phyloP scores from a whole-genome alignment of 2,888 invertebrate species.

The Phytoseiulus persimilis region DNA sequence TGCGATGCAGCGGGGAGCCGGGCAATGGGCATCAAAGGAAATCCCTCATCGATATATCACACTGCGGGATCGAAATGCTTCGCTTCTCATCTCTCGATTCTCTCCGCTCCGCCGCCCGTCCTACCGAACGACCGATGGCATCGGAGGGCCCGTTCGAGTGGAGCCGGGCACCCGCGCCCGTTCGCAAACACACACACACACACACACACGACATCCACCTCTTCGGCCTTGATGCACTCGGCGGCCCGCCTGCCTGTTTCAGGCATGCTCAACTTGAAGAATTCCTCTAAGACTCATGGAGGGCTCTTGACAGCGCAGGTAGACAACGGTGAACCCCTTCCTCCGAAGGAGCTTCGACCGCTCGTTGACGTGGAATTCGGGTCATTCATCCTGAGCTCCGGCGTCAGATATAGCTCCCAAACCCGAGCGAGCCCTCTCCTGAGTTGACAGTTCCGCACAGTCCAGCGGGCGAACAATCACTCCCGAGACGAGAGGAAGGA shows the following conservation, averaged over 20 bases:
- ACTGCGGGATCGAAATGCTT: constrained; percentile 31
- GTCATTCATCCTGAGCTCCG: too few relatives aligned
- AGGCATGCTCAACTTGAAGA: background rate
- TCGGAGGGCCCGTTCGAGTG: background rate
- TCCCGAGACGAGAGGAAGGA: too few relatives aligned
- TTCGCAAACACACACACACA: too few relatives aligned
- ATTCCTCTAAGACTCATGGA: background rate
- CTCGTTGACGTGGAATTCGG: too few relatives aligned
- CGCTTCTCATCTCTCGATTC: background rate
- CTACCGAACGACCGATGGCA: background rate
- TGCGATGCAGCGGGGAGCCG: constrained; percentile 12
- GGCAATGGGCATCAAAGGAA: constrained; percentile 28
- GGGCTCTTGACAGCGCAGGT: background rate
- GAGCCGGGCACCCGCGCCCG: too few relatives aligned
- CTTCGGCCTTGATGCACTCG: background rate
- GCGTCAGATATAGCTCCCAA: too few relatives aligned
- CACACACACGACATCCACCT: background rate
- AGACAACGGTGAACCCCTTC: background rate
- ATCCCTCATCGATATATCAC: constrained; percentile 39
- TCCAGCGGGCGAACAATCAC: too few relatives aligned
- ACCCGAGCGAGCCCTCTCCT: too few relatives aligned
- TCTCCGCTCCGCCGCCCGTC: background rate
- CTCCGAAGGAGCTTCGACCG: too few relatives aligned
- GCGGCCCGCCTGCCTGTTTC: too few relatives aligned
- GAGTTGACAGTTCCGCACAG: too few relatives aligned